Base-by-base conservation (phyloP, 2,113 vertebrate genomes). In the Pelecanoides urinatrix region DNA sequence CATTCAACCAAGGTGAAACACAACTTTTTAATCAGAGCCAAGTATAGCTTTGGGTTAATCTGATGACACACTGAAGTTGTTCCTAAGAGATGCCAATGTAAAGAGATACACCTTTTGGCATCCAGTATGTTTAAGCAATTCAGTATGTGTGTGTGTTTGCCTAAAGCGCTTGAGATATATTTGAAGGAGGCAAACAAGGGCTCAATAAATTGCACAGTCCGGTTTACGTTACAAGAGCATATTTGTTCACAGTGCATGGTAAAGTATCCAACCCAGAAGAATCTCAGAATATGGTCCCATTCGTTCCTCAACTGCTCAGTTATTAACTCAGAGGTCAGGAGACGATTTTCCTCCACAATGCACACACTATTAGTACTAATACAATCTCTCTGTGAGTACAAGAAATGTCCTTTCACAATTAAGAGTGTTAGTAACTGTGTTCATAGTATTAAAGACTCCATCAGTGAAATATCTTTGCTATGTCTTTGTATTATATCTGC, bases 81-180 rank as follows among this genome's bases (percentile, higher is more conserved):
- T 95, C 9, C 36, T 22, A 73, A 52, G 45, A 67, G 16, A 66
- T 55, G 52, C 20, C 53, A 86, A 10, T 44, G 25, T 81, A 89
- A 93, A 93, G 58, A 89, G 23, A 58, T 82, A 92, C 21, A 44
- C 52, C 42, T 75, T 90, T 70, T 80, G 66, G 36, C 55, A 92
- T 38, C 26, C 26, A 56, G 15, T 72, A 53, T 42, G 14, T 19
- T 88, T 20, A 66, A 96, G 14, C 56, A 90, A 82, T 38, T 91
- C 62, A 77, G 2, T 17, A 61, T 16, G 10, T 74, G 10, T 74
- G 10, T 58, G 6, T 80, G 15, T 61, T 95, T 94, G 40, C n/a
- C 17, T 50, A 86, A 90, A 71, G 34, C 12, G 74, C 36, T 11
- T 85, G 29, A 88, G 44, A 44, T 72, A 13, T 6, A 11, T 56